Conservation (phyloP, 2,797 vertebrate genomes). For the Rhynchotus rufescens region DNA sequence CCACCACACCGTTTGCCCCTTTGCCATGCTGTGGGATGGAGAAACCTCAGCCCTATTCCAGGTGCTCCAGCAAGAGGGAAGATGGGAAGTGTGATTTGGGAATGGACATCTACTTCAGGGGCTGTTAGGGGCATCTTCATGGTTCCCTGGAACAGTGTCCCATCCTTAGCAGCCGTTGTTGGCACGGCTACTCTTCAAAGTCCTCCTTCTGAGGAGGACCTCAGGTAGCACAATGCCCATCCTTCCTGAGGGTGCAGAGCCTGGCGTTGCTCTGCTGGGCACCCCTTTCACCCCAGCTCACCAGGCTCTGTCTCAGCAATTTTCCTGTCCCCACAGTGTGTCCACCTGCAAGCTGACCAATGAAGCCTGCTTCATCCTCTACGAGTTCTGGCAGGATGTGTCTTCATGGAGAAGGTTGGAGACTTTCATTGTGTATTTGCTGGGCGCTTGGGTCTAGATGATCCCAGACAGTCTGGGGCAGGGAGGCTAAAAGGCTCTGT, state of each 20-base stretch:
- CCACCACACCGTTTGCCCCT: background rate
- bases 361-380: constrained; percentile 77
- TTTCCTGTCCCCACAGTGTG: constrained; percentile 81
- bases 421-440: background rate
- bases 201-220: accelerated
- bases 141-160: background rate
- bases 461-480: accelerated
- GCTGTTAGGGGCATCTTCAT: background rate
- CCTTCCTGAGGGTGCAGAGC: accelerated
- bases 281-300: background rate
- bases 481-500: background rate
- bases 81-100: accelerated
- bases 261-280: accelerated
- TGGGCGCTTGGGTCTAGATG: background rate
- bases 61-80: background rate
- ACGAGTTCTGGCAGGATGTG: constrained; percentile 84
- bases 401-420: constrained; percentile 83
- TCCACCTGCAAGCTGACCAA: constrained; percentile 88
- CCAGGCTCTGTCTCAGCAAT: background rate
- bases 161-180: accelerated
- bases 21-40: accelerated
- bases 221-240: background rate
- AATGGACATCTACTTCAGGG: accelerated
- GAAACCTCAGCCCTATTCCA: background rate
- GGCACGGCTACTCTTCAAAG: background rate